Percentiles rank a stretch among this genome's conserved stretches.
Conservation (phyloP, 1,140 invertebrate species). For the Andricus grossulariae region DNA sequence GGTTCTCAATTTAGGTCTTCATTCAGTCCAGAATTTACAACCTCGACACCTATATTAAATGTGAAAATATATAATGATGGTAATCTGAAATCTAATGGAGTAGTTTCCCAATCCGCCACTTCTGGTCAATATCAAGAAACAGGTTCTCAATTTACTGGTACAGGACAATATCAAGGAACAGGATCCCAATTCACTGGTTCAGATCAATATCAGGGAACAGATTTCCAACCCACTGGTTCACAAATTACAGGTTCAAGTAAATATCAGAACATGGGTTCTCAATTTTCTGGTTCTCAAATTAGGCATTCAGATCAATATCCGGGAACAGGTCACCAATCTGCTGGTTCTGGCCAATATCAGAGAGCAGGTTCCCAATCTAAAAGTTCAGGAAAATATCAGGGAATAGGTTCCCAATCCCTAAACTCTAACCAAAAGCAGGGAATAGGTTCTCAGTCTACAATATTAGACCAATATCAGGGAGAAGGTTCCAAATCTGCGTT, state of each 20-base stretch:
- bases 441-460: not conserved
- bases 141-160: not conserved
- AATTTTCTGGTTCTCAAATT: too few species aligned
- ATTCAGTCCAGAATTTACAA: conserved; percentile 44
- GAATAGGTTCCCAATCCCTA: not conserved
- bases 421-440: not conserved
- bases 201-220: not conserved
- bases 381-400: not conserved
- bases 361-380: not conserved
- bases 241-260: not conserved
- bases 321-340: not conserved
- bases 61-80: conserved; percentile 53
- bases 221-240: not conserved
- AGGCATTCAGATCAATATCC: conserved; percentile 37
- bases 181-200: not conserved
- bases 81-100: not conserved
- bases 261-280: not conserved
- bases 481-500: not conserved
- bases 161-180: not conserved
- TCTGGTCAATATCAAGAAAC: not conserved
- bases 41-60: conserved; percentile 54
- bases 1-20: not conserved
- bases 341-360: not conserved
- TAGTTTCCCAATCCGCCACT: not conserved
- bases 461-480: not conserved